phyloP scores from a whole-genome alignment of 2,113 vertebrate species.

The Catharus minimus region DNA sequence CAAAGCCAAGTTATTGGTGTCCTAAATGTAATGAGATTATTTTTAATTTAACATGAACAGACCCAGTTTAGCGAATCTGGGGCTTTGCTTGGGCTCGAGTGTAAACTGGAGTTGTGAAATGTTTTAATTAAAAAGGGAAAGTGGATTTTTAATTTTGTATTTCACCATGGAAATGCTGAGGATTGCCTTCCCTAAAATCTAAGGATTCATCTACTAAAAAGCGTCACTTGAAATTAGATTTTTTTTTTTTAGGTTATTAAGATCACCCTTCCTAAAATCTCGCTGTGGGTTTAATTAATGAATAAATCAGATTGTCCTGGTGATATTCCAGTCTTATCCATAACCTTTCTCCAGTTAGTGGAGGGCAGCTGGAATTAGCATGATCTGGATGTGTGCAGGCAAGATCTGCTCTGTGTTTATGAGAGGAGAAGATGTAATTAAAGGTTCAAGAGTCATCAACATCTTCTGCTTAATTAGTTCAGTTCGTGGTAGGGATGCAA shows the following conservation, averaged over 20 bases:
- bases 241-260: neutral
- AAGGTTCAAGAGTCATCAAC: neutral
- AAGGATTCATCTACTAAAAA: neutral
- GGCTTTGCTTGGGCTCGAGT: neutral
- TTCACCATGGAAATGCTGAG: neutral
- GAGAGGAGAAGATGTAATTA: neutral
- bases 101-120: neutral
- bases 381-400: neutral
- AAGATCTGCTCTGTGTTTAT: neutral
- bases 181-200: neutral
- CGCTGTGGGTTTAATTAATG: neutral
- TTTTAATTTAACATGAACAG: neutral
- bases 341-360: neutral
- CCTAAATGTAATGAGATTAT: neutral
- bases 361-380: neutral
- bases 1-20: neutral
- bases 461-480: neutral
- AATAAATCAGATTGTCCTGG: neutral
- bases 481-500: neutral
- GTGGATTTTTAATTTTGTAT: neutral
- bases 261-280: neutral
- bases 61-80: neutral
- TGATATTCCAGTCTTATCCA: neutral
- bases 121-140: slow-evolving; percentile 30
- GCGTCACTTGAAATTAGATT: neutral